Conservation (phyloP, 2,797 vertebrate genomes). For the Chelmon rostratus region DNA sequence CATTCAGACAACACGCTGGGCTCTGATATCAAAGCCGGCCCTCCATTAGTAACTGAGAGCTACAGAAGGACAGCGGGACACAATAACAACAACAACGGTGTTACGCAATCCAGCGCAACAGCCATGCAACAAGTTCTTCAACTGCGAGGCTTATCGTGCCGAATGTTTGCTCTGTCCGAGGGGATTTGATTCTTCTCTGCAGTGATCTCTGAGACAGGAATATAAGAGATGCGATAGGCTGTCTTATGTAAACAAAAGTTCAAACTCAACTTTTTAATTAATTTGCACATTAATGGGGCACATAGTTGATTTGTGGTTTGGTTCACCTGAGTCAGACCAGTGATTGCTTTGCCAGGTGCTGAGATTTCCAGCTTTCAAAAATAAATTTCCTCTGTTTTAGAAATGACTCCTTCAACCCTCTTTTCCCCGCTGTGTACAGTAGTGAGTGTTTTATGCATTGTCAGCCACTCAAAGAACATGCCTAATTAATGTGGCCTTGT, state of each 20-base stretch:
- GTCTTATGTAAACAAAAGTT: background rate
- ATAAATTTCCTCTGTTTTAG: background rate
- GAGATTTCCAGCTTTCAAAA: background rate
- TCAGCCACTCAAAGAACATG: background rate
- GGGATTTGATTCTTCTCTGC: background rate
- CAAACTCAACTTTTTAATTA: background rate
- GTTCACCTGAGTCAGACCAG: background rate
- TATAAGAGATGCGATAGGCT: background rate
- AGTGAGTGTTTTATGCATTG: background rate
- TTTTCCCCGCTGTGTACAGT: background rate
- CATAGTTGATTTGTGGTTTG: background rate
- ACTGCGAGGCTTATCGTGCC: background rate
- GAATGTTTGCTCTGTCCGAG: constrained; percentile 16
- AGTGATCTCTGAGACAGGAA: background rate
- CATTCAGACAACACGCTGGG: constrained; percentile 38
- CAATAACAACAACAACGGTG: constrained; percentile 3
- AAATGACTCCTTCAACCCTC: background rate
- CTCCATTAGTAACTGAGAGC: constrained; percentile 25
- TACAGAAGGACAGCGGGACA: constrained; percentile 18
- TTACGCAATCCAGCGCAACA: constrained; percentile 55
- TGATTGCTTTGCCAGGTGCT: constrained; percentile 1
- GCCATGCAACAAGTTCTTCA: constrained; percentile 32
- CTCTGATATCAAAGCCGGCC: constrained; percentile 39
- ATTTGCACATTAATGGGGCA: background rate
- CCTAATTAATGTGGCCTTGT: no score